Evolutionary conservation across 2,888 invertebrate genomes (phyloP).

Genomic region (Physocephala rufipes): DNA sequence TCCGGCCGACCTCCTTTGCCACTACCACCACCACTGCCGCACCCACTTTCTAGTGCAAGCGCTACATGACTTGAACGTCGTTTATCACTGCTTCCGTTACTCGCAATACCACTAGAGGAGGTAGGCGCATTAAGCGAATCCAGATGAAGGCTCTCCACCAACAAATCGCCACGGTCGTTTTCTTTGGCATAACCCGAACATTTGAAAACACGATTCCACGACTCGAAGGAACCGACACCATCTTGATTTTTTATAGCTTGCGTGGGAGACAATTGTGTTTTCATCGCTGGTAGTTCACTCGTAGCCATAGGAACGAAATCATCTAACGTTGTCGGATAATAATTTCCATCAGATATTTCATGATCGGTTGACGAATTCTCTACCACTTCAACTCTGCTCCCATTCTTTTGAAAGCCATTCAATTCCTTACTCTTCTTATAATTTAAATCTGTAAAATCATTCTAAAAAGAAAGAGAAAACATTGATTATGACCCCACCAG

Average conservation of each 20-base stretch:
- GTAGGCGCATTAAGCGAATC: conserved; percentile 55
- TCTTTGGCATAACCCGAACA: conserved; percentile 77
- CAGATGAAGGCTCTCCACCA: conserved; percentile 64
- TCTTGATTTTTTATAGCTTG: conserved; percentile 69
- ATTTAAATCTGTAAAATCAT: conserved; percentile 53
- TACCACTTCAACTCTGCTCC: background rate
- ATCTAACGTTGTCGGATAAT: conserved; percentile 53
- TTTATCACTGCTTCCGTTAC: conserved; percentile 44
- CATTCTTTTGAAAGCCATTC: conserved; percentile 35
- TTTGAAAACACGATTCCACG: conserved; percentile 85
- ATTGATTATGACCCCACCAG: background rate
- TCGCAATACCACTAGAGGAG: conserved; percentile 19
- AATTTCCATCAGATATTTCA: conserved; percentile 54
- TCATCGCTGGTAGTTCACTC: conserved; percentile 41
- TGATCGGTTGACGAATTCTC: conserved; percentile 39
- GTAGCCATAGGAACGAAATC: conserved; percentile 48
- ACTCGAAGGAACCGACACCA: conserved; percentile 75
- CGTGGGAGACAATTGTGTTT: conserved; percentile 49
- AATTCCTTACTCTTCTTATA: conserved; percentile 57
- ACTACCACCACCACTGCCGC: background rate
- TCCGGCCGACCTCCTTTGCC: conserved; percentile 22
- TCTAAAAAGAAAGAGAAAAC: background rate
- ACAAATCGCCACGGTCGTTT: conserved; percentile 73
- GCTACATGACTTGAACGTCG: conserved; percentile 45
- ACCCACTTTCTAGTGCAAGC: conserved; percentile 10